Conservation (phyloP, 1,140 invertebrate species). For the Aphaenogaster rudis region DNA sequence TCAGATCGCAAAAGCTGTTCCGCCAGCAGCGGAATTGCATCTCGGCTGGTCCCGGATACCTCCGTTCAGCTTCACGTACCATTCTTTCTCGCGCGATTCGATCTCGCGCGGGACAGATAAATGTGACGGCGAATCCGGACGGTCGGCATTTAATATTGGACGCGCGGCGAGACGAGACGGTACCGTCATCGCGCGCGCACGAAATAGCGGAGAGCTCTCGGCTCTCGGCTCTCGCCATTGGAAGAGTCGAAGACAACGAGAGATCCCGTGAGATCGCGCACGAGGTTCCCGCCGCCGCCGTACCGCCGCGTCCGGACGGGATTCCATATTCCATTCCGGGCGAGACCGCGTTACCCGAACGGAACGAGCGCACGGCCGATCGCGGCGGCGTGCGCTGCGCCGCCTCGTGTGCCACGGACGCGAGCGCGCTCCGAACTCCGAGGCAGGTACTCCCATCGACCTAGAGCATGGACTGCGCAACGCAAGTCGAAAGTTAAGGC, state of each 20-base stretch:
- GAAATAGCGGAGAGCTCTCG: not conserved
- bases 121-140: not conserved
- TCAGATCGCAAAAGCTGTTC: not conserved
- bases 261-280: slow-evolving; percentile 64
- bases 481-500: no score
- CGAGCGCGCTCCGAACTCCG: not conserved
- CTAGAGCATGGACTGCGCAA: no score
- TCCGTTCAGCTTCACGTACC: not conserved
- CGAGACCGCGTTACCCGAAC: slow-evolving; percentile 67
- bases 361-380: slow-evolving; percentile 33
- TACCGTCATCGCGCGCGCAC: not conserved
- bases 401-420: slow-evolving; percentile 72
- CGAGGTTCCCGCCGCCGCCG: slow-evolving; percentile 33
- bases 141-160: slow-evolving; percentile 14
- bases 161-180: not conserved
- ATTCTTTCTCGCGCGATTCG: not conserved
- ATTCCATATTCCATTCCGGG: slow-evolving; percentile 79
- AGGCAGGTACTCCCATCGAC: slow-evolving; percentile 37
- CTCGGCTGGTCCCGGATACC: not conserved
- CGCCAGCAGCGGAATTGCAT: not conserved
- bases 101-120: not conserved
- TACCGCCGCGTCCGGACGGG: slow-evolving; percentile 37
- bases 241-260: slow-evolving; percentile 53
- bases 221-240: not conserved
- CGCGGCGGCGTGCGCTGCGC: not conserved